These are phyloP conservation scores for Styela clava DNA, from an alignment of 23 tunicate species.

Conservation along the genomic window DNA sequence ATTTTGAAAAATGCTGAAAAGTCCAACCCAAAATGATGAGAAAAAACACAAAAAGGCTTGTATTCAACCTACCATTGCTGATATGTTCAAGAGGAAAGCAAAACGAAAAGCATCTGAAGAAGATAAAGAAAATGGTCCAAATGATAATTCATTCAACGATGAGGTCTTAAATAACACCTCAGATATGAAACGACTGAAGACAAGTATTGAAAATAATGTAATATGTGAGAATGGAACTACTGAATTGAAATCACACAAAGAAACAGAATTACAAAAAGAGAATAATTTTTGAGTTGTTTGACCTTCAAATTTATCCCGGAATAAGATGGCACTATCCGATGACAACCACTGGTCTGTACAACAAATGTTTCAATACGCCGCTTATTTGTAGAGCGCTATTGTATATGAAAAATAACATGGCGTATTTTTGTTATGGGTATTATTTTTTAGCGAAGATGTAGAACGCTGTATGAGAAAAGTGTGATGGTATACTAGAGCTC, in stretches of 20 bases:
- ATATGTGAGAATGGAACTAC: conserved; percentile 1
- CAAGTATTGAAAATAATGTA: neutral
- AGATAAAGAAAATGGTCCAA: conserved; percentile 4
- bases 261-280: too few species aligned
- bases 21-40: neutral
- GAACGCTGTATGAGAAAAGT: too few species aligned
- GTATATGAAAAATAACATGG: too few species aligned
- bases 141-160: neutral
- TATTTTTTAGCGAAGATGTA: too few species aligned
- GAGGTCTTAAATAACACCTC: neutral
- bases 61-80: conserved; percentile 28
- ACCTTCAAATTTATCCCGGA: too few species aligned
- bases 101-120: conserved; percentile 43
- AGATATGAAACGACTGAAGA: neutral
- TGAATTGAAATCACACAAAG: neutral
- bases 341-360: too few species aligned
- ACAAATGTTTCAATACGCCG: too few species aligned
- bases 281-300: too few species aligned
- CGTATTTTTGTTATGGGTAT: too few species aligned
- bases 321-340: too few species aligned
- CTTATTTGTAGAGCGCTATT: too few species aligned
- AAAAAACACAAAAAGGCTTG: neutral
- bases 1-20: neutral
- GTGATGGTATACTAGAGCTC: too few species aligned
- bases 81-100: conserved; percentile 45